Evolutionary conservation across 2,113 vertebrate species (phyloP), one percentile per base, ranked within the genome.

Genomic region (Alosa alosa): DNA sequence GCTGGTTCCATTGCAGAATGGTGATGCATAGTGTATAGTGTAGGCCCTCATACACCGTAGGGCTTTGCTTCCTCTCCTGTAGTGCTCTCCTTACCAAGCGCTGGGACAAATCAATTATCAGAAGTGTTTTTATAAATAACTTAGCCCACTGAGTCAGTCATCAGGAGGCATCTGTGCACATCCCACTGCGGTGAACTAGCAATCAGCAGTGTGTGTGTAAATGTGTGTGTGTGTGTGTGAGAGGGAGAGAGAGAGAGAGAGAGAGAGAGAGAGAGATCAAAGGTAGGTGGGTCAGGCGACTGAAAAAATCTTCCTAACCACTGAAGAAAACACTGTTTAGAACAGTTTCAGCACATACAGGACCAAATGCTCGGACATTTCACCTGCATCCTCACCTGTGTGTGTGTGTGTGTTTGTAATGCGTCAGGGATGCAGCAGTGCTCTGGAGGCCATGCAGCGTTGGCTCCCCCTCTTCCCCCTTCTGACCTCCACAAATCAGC

Each of bases 141-240:
- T 78, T 78, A 78, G 0, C n/a, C 64, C 8, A 78, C 25, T 78
- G 31, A 78, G 36, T 75, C 68, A 75, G 9, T 11, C 31, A 18
- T 36, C 72, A 78, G 68, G 50, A 75, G 68, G 31, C 11, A 15
- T 36, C 11, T 75, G 72, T 68, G 25, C 36, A 84, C 39, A 84
- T 13, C 83, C 45, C 10, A n/a, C 64, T 68, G 64, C 13, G 64
- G 64, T 39, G 55, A n/a, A 41, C 52, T n/a, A 4, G 13, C 8
- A 36, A 83, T 39, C 50, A 55, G 25, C 10, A 64, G 83, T 44
- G 1, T 22, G 36, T 83, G 36, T 83, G 83, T 64, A 36, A n/a
- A 36, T 64, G 83, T 83, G 83, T 64, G 83, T 83, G 52, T 60
- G 52, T 60, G 83, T 84, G 39, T 64, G 36, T 41, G 64, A 36